Evolutionary conservation across 2,888 invertebrate species (phyloP).

Genomic region (Encarsia formosa): DNA sequence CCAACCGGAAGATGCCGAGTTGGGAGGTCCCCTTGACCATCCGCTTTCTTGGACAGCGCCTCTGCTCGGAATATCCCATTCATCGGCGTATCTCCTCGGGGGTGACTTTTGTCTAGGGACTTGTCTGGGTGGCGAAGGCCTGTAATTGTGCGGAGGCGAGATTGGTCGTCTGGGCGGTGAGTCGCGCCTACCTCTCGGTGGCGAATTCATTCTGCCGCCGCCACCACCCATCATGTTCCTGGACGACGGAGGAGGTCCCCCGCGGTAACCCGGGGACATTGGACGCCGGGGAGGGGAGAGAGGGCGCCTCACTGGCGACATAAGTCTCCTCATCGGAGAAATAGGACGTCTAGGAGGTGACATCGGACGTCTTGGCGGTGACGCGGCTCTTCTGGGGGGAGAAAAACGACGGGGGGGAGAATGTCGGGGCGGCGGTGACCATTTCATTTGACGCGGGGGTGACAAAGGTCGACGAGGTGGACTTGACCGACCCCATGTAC

Average conservation of each 20-base stretch:
- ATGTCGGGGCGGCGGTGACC: constrained; percentile 11
- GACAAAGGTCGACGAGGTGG: constrained; percentile 16
- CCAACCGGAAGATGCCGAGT: constrained; percentile 10
- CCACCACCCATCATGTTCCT: constrained; percentile 11
- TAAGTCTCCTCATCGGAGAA: constrained; percentile 20
- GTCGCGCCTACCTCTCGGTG: constrained; percentile 13
- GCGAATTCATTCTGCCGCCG: constrained; percentile 13
- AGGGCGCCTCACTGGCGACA: constrained; percentile 13
- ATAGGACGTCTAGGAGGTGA: constrained; percentile 30
- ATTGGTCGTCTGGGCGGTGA: constrained; percentile 12
- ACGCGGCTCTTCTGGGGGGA: constrained; percentile 23
- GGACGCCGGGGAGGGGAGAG: constrained; percentile 31
- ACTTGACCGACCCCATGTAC: constrained; percentile 11
- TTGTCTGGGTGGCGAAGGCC: constrained; percentile 30
- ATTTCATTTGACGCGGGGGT: constrained; percentile 14
- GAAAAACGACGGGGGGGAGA: constrained; percentile 16
- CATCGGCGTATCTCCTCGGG: constrained; percentile 36
- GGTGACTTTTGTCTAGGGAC: constrained; percentile 30
- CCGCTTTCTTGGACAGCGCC: too few relatives aligned
- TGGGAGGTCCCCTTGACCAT: constrained; percentile 7
- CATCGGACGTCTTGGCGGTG: constrained; percentile 20
- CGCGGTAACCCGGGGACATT: constrained; percentile 18
- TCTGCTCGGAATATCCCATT: constrained; percentile 47
- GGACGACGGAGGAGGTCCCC: constrained; percentile 10
- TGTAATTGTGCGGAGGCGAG: constrained; percentile 7